Base-by-base conservation (phyloP, 2,797 vertebrate genomes). In the Argyrosomus regius region DNA sequence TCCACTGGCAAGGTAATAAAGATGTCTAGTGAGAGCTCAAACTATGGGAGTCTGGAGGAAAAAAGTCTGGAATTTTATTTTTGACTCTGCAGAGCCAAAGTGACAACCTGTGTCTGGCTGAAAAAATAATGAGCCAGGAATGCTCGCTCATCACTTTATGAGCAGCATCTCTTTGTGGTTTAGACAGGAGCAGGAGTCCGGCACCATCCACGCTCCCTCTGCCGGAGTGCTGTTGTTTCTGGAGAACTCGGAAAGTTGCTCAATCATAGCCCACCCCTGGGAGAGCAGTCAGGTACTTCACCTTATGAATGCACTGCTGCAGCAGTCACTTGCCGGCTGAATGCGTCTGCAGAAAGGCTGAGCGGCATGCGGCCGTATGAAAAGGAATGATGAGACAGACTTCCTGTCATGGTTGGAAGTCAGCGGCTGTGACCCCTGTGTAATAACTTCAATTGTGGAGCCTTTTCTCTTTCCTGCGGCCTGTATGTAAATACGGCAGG, bases 71-170 rank as follows among this genome's bases (percentile, higher is more conserved):
- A 69, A 87, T 90, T 91, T 89, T 94, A 91, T 93, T 94, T 94
- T 92, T 93, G 91, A 94, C 92, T 91, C 81, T 61, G 78, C 86
- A 71, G 80, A 92, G 91, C 88, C 83, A 92, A 91, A 92, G 91
- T 94, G 95, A 95, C 95, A 95, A 89, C 91, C 86, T 87, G 86
- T 92, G 91, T 91, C 83, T 75, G 26, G 89, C 85, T 92, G 88
- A 89, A 93, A 93, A 93, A 92, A 93, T 94, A 93, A 95, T 94
- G 93, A 94, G 93, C 75, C 88, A 78, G 85, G 82, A 92, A 87
- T 17, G 83, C 89, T 82, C 70, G 75, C 85, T 93, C 88, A 86
- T 89, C 85, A 90, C 78, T 89, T 92, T 66, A 63, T 74, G 69
- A 77, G 83, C 69, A 83, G 73, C 69, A 22, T 61, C 68, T 88